A percentile compares a stretch with the other conserved stretches of the same genome.
These are phyloP conservation scores for Zele albiditarsus DNA, from an alignment of 2,888 invertebrate species.

Conservation along the genomic window DNA sequence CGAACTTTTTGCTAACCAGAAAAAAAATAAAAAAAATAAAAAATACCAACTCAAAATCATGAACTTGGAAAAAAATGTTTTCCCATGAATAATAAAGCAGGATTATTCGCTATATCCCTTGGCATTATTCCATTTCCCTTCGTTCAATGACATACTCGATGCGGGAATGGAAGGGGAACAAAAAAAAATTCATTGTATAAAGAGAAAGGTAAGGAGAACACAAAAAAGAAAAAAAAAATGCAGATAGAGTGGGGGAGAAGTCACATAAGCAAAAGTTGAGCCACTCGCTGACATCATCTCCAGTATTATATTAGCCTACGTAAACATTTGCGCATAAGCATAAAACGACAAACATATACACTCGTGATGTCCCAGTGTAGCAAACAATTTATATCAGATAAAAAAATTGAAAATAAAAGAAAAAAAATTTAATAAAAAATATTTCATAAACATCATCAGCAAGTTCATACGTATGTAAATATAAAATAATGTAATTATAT, in stretches of 20 bases:
- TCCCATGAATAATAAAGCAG: neutral
- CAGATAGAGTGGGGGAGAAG: neutral
- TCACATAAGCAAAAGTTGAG: conserved; percentile 24
- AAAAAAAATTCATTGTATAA: neutral
- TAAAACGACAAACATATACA: conserved; percentile 39
- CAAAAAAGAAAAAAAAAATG: neutral
- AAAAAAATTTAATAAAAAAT: neutral
- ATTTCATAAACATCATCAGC: neutral
- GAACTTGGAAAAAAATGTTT: neutral
- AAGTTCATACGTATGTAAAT: neutral
- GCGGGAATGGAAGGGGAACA: neutral
- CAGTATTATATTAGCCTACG: conserved; percentile 66
- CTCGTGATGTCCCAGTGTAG: neutral
- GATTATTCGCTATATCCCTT: neutral
- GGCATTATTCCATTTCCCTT: neutral
- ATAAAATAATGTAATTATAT: too few species aligned
- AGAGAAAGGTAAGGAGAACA: neutral
- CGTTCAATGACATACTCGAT: conserved; percentile 1
- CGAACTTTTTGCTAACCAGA: neutral
- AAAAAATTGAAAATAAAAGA: neutral
- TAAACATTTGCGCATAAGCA: conserved; percentile 59
- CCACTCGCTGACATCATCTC: conserved; percentile 62
- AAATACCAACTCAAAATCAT: neutral
- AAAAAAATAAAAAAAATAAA: neutral
- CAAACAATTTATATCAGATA: conserved; percentile 18